These are phyloP conservation scores for Rhamnusium bicolor DNA, from an alignment of 2,888 invertebrate genomes.

Conservation along the genomic window DNA sequence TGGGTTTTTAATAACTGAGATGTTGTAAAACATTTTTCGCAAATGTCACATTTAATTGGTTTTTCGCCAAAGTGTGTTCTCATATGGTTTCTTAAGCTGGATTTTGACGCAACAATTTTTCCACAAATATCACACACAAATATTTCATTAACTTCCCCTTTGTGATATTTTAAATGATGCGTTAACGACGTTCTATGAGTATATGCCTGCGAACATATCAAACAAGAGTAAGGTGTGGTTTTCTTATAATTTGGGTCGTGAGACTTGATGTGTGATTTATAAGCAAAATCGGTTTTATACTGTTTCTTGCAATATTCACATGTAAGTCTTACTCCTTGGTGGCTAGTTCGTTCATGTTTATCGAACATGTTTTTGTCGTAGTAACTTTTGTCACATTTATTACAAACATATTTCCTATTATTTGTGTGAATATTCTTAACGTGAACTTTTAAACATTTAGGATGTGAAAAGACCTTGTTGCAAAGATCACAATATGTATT, in stretches of 20 bases:
- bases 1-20: slow-evolving; percentile 59
- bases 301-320: slow-evolving; percentile 56
- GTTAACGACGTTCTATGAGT: slow-evolving; percentile 26
- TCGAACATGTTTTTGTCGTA: slow-evolving; percentile 48
- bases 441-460: slow-evolving; percentile 50
- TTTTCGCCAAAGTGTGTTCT: slow-evolving; percentile 61
- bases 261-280: slow-evolving; percentile 51
- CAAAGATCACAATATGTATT: slow-evolving; percentile 49
- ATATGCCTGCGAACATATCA: slow-evolving; percentile 42
- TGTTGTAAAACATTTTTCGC: slow-evolving; percentile 53
- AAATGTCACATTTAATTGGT: slow-evolving; percentile 59
- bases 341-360: slow-evolving; percentile 54
- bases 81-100: slow-evolving; percentile 69
- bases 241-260: slow-evolving; percentile 50
- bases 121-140: slow-evolving; percentile 76
- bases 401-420: slow-evolving; percentile 66
- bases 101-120: slow-evolving; percentile 71
- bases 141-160: slow-evolving; percentile 27
- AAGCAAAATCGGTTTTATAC: slow-evolving; percentile 55
- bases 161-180: slow-evolving; percentile 44
- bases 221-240: slow-evolving; percentile 44
- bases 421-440: slow-evolving; percentile 69
- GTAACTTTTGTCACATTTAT: slow-evolving; percentile 56
- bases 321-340: slow-evolving; percentile 53
- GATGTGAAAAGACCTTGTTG: slow-evolving; percentile 49